Evolutionary conservation across 2,888 invertebrate species (phyloP).

Genomic region (Lacanobia oleracea): DNA sequence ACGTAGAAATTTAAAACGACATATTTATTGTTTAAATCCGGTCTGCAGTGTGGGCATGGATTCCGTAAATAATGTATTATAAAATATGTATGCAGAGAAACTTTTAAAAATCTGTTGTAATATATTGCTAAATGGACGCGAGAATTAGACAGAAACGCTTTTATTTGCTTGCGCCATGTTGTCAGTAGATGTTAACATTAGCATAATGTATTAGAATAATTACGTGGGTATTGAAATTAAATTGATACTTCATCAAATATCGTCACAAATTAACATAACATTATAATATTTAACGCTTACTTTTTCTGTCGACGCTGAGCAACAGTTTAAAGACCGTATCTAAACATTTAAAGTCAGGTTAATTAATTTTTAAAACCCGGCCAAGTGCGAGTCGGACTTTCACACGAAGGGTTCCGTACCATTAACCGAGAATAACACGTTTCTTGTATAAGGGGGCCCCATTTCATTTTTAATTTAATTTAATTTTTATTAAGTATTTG

Average conservation of each 20-base stretch:
- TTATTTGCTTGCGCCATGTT: conserved; percentile 28
- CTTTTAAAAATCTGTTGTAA: conserved; percentile 50
- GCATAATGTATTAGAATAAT: conserved; percentile 36
- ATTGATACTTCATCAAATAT: conserved; percentile 10
- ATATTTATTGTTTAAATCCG: conserved; percentile 59
- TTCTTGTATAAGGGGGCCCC: too few relatives aligned
- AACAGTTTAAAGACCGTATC: conserved; percentile 4
- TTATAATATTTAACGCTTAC: not conserved
- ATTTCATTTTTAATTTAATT: too few relatives aligned
- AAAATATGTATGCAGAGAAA: conserved; percentile 54
- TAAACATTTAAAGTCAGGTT: not conserved
- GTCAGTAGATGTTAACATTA: conserved; percentile 30
- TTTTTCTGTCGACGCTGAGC: conserved; percentile 5
- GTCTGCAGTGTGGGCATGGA: conserved; percentile 51
- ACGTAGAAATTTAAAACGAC: conserved; percentile 42
- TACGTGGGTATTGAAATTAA: conserved; percentile 38
- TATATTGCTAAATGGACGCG: conserved; percentile 43
- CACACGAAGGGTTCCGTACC: too few relatives aligned
- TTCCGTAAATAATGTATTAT: conserved; percentile 56
- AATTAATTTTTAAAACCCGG: too few relatives aligned
- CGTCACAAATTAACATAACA: conserved; percentile 26
- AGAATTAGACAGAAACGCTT: conserved; percentile 39
- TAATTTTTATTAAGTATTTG: too few relatives aligned
- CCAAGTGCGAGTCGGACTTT: too few relatives aligned
- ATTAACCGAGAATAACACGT: too few relatives aligned